A percentile compares a stretch with the other conserved stretches of the same genome.
Evolutionary conservation across 2,113 vertebrate species (phyloP).

Genomic region (Pterocles orientalis): DNA sequence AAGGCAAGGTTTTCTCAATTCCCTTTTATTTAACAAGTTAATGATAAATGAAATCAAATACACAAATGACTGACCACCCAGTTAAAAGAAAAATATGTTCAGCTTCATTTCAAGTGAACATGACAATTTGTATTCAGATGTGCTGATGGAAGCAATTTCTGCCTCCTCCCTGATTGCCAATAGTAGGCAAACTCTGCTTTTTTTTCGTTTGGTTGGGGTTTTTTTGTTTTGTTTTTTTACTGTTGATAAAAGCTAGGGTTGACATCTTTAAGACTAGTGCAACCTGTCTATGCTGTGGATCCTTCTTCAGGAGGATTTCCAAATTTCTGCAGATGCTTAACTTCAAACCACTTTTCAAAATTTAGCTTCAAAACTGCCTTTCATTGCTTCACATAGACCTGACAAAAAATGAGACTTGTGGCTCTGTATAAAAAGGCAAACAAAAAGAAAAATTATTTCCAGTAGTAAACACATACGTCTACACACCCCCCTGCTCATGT

Average conservation of each 20-base stretch:
- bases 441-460: background rate
- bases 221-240: background rate
- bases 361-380: background rate
- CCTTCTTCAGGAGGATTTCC: background rate
- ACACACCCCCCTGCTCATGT: background rate
- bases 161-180: background rate
- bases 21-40: slow-evolving; percentile 40
- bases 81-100: slow-evolving; percentile 46
- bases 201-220: background rate
- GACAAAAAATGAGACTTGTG: background rate
- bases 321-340: background rate
- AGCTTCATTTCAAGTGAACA: slow-evolving; percentile 55
- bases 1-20: background rate
- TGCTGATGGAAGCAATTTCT: slow-evolving; percentile 61
- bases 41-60: slow-evolving; percentile 55
- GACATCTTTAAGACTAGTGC: background rate
- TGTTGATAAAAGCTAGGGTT: slow-evolving; percentile 6
- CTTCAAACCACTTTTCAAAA: background rate
- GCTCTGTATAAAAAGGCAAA: background rate
- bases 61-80: slow-evolving; percentile 48
- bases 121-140: slow-evolving; percentile 21
- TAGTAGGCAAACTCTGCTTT: background rate
- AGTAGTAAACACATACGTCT: background rate
- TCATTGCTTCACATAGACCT: background rate
- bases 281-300: background rate